Base-by-base conservation (phyloP, 2,797 vertebrate species). In the Lepilemur ruficaudatus region DNA sequence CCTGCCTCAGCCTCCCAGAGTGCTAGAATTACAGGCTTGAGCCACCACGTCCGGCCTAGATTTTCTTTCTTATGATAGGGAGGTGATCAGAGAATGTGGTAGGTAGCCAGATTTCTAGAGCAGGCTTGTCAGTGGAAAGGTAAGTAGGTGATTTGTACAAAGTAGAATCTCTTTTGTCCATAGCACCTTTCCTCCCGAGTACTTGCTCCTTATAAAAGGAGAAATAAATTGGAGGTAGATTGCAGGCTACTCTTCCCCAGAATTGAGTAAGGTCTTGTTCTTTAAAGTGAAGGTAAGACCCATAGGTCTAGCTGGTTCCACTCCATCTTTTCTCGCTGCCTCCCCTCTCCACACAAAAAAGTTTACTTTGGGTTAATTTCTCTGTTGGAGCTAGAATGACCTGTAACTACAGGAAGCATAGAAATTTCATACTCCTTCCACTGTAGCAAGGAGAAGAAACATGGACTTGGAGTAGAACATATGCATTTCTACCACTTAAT, bases 61-160 rank as follows among this genome's bases (percentile, higher is more conserved):
- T 95, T 41, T 94, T 92, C 73, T 94, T 81, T 81, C 59, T 89
- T 87, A 70, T 38, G n/a, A 5, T 63, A 7, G 28, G 7, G 23
- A 15, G 7, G 18, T 61, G 52, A 79, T 79, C 59, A 76, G 79
- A 95, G 63, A 91, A 41, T 83, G 32, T 83, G 72, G 22, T 52
- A 43, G 50, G 80, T 76, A 67, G 35, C 61, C 46, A 88, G 61
- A 80, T 96, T 84, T 94, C 72, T 88, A 70, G 69, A 95, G 63
- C 2, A 48, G 67, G 15, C 6, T 81, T 73, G 73, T 52, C 59
- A 63, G 20, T 81, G 57, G n/a, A 32, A 90, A 89, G 83, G 50
- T 72, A 86, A 80, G 50, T 72, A 59, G 80, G 12, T 57, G 69
- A 43, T 63, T 69, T 86, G 23, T 92, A 52, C 14, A 65, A 65